These are phyloP conservation scores for Meloidogyne exigua DNA, from an alignment of 1,140 invertebrate species.

Conservation along the genomic window DNA sequence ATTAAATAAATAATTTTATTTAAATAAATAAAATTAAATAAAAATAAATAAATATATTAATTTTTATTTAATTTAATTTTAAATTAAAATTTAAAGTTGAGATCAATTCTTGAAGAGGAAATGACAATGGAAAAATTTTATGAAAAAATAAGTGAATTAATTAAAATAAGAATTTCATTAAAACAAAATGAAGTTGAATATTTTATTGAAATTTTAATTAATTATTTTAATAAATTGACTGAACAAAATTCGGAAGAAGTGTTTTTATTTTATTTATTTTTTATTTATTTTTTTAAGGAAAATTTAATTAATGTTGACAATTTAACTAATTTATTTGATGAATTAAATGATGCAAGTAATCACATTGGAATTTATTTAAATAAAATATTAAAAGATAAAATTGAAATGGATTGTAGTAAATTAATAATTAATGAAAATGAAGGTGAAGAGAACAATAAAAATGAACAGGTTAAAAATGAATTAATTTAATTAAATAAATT, in stretches of 20 bases:
- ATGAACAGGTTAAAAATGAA: background rate
- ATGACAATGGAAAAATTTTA: background rate
- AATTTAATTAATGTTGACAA: background rate
- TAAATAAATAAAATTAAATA: no score
- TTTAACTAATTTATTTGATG: background rate
- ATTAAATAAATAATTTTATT: no score
- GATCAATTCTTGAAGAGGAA: background rate
- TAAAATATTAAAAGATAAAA: conserved; percentile 1
- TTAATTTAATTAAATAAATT: background rate
- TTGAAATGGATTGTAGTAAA: background rate
- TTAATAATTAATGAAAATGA: background rate
- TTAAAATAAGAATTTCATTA: background rate
- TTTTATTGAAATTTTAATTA: conserved; percentile 6
- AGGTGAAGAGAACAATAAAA: background rate
- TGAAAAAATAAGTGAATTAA: conserved; percentile 5
- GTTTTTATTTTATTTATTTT: conserved; percentile 1
- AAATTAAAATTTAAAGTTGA: no score
- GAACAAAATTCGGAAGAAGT: background rate
- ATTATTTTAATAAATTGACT: background rate
- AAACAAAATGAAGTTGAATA: background rate
- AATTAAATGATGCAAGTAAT: background rate
- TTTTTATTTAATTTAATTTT: background rate
- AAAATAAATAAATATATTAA: no score
- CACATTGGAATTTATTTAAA: background rate
- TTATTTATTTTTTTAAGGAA: background rate